phyloP scores from a whole-genome alignment of 1,140 invertebrate species.

The Diorhabda elongata region DNA sequence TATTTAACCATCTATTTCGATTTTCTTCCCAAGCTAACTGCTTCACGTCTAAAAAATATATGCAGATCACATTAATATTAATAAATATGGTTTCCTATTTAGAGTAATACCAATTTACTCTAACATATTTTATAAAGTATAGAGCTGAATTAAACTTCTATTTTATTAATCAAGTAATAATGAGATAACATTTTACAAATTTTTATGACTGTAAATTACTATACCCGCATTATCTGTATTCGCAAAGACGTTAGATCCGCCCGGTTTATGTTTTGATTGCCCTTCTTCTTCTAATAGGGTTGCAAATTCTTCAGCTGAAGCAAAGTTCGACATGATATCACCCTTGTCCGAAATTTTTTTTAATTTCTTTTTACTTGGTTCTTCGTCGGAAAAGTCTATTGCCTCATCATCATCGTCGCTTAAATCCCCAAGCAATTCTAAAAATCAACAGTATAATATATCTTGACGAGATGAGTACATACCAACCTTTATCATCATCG shows the following conservation, averaged over 20 bases:
- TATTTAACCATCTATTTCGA: constrained; percentile 42
- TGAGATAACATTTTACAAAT: too few species aligned
- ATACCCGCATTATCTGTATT: constrained; percentile 46
- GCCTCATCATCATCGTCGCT: constrained; percentile 36
- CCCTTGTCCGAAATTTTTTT: constrained; percentile 26
- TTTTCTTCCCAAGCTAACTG: constrained; percentile 46
- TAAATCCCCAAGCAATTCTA: constrained; percentile 32
- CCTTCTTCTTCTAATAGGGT: constrained; percentile 44
- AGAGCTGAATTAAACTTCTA: too few species aligned
- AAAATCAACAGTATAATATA: constrained; percentile 13
- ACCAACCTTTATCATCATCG: constrained; percentile 36
- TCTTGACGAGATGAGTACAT: not conserved
- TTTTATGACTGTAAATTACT: too few species aligned
- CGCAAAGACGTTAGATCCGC: constrained; percentile 39
- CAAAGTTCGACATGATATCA: constrained; percentile 40
- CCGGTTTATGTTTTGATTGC: constrained; percentile 36
- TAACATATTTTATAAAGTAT: too few species aligned
- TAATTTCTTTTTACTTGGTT: constrained; percentile 20
- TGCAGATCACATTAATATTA: not conserved
- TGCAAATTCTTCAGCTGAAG: constrained; percentile 47
- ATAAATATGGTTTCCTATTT: too few species aligned
- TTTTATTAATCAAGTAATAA: too few species aligned
- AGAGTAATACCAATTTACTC: too few species aligned
- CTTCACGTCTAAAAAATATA: constrained; percentile 36
- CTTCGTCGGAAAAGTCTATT: constrained; percentile 27